Percentiles rank a stretch among this genome's conserved stretches.
Evolutionary conservation across 1,140 invertebrate species (phyloP).

Genomic region (Aphidius ervi): DNA sequence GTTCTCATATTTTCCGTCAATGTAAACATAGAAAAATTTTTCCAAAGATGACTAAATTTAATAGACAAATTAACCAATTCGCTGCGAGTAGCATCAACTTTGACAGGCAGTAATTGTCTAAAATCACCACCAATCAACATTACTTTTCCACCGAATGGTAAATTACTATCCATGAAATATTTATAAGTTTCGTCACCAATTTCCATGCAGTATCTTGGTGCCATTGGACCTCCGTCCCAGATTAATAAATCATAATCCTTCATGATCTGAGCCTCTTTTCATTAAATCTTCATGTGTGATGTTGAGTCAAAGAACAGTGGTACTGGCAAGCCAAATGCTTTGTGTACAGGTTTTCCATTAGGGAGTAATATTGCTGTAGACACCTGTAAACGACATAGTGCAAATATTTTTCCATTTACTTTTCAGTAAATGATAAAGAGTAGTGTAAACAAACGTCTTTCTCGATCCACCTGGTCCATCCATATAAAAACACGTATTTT

Average conservation of each 20-base stretch:
- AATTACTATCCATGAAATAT: constrained; percentile 23
- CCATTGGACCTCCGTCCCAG: too few species aligned
- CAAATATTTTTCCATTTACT: constrained; percentile 20
- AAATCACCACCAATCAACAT: constrained; percentile 16
- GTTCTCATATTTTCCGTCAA: constrained; percentile 19
- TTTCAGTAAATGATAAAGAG: constrained; percentile 17
- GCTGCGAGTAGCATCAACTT: constrained; percentile 19
- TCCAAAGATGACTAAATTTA: constrained; percentile 23
- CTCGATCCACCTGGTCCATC: constrained; percentile 26
- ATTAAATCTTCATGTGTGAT: constrained; percentile 35
- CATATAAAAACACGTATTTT: constrained; percentile 15
- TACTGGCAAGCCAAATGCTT: constrained; percentile 27
- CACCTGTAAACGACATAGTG: constrained; percentile 27
- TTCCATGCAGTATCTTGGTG: neutral
- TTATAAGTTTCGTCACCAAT: constrained; percentile 32
- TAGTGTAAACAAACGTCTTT: constrained; percentile 26
- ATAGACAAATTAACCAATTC: constrained; percentile 26
- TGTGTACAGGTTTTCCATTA: constrained; percentile 26
- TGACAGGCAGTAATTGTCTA: constrained; percentile 30
- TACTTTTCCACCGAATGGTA: neutral
- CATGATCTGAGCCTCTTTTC: constrained; percentile 5
- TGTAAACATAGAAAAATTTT: constrained; percentile 20
- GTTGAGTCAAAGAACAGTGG: constrained; percentile 20
- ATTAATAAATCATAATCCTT: too few species aligned
- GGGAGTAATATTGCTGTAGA: constrained; percentile 29